Percentiles rank a stretch among this genome's conserved stretches.
phyloP scores from a whole-genome alignment of 2,113 vertebrate species.

The Phoenicopterus ruber region DNA sequence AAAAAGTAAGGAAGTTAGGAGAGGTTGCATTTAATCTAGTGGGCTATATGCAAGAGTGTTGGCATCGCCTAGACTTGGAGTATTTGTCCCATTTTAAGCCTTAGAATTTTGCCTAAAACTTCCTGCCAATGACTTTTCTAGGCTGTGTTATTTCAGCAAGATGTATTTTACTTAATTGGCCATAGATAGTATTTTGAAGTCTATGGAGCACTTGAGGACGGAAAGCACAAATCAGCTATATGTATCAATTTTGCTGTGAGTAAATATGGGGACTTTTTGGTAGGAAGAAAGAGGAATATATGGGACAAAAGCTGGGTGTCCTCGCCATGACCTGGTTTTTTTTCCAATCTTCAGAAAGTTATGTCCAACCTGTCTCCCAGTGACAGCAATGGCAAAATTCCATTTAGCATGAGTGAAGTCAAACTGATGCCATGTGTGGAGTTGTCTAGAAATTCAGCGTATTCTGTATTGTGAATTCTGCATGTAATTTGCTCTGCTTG shows the following conservation, averaged over 20 bases:
- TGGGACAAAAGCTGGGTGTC: accelerated
- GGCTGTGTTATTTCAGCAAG: neutral
- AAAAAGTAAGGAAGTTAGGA: no score
- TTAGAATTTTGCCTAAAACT: no score
- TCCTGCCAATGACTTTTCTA: neutral
- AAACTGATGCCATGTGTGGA: neutral
- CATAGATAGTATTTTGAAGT: neutral
- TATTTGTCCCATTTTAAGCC: neutral
- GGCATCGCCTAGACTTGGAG: accelerated
- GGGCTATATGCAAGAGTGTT: accelerated
- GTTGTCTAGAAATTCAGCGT: neutral
- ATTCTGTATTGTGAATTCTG: neutral
- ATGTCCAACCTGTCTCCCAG: neutral
- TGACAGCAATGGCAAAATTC: accelerated
- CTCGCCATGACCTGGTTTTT: accelerated
- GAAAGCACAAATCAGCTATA: neutral
- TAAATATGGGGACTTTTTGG: neutral
- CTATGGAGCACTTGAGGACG: no score
- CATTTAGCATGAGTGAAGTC: neutral
- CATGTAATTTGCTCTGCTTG: accelerated
- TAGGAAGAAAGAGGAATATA: neutral
- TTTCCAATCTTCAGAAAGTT: neutral
- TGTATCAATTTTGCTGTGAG: accelerated
- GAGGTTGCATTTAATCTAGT: neutral
- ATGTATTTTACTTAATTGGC: neutral